Conservation (phyloP, 1,140 invertebrate species). For the Zaprionus kolodkinae region DNA sequence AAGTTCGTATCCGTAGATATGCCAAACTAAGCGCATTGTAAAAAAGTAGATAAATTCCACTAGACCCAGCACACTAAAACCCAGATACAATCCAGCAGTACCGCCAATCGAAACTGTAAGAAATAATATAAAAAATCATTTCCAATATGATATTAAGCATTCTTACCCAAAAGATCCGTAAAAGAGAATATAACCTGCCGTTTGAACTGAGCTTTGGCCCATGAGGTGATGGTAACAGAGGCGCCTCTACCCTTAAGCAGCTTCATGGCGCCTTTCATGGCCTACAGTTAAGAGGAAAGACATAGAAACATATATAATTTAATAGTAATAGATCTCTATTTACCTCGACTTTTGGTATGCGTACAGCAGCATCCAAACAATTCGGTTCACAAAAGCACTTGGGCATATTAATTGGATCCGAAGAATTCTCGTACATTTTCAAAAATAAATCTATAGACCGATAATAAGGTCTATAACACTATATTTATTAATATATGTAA, state of each 20-base stretch:
- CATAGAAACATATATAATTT: background rate
- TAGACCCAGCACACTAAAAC: constrained; percentile 89
- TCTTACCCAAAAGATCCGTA: constrained; percentile 76
- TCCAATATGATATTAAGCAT: background rate
- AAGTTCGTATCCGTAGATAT: constrained; percentile 71
- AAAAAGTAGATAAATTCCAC: constrained; percentile 89
- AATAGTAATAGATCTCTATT: constrained; percentile 17
- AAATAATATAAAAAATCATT: background rate
- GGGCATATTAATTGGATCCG: constrained; percentile 12
- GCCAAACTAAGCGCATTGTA: constrained; percentile 87
- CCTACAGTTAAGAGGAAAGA: constrained; percentile 32
- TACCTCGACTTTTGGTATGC: constrained; percentile 49
- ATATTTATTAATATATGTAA: background rate
- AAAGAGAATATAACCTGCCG: constrained; percentile 80
- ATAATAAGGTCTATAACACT: too few relatives aligned
- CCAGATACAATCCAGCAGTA: constrained; percentile 89
- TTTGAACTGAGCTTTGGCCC: constrained; percentile 67
- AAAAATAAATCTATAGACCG: constrained; percentile 54
- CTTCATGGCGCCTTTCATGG: constrained; percentile 56
- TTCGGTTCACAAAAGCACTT: constrained; percentile 64
- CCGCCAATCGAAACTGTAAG: constrained; percentile 87
- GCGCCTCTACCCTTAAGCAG: constrained; percentile 67
- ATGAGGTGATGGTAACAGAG: constrained; percentile 56
- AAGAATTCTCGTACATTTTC: constrained; percentile 53
- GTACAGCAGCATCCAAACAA: constrained; percentile 64